A percentile compares a stretch with the other conserved stretches of the same genome.
Evolutionary conservation across 2,888 invertebrate genomes (phyloP).

Genomic region (Seladonia tumulorum): DNA sequence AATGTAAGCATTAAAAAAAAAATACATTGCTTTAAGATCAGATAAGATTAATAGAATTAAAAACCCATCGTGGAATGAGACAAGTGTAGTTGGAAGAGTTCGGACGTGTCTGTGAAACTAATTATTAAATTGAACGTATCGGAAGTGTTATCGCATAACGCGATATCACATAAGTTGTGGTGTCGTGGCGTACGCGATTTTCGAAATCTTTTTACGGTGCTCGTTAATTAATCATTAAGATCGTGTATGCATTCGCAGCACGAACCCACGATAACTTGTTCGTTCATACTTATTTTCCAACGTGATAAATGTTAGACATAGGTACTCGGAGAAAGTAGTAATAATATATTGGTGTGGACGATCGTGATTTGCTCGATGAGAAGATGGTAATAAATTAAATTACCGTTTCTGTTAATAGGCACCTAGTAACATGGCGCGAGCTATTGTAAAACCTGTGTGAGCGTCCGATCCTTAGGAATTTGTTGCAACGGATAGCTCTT

Average conservation of each 20-base stretch:
- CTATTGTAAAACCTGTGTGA: background rate
- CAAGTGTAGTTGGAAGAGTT: background rate
- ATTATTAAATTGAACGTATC: conserved; percentile 26
- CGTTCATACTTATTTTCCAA: conserved; percentile 26
- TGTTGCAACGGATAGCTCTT: background rate
- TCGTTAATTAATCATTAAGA: conserved; percentile 42
- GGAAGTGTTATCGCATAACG: background rate
- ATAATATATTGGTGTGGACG: conserved; percentile 27
- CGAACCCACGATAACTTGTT: conserved; percentile 10
- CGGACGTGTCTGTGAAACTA: background rate
- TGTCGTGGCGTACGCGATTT: conserved; percentile 11
- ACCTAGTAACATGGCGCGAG: background rate
- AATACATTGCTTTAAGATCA: background rate
- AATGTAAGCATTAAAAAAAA: background rate
- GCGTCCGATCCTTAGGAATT: background rate
- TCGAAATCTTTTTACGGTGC: background rate
- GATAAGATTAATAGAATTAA: background rate
- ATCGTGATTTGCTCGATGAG: conserved; percentile 29
- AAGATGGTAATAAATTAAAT: conserved; percentile 23
- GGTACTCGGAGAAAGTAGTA: conserved; percentile 37
- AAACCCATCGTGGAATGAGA: background rate
- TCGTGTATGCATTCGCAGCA: background rate
- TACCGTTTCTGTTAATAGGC: conserved; percentile 23
- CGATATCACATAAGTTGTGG: conserved; percentile 23
- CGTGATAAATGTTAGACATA: conserved; percentile 37